phyloP scores from a whole-genome alignment of 2,113 vertebrate genomes.

The Oostethus manadensis region DNA sequence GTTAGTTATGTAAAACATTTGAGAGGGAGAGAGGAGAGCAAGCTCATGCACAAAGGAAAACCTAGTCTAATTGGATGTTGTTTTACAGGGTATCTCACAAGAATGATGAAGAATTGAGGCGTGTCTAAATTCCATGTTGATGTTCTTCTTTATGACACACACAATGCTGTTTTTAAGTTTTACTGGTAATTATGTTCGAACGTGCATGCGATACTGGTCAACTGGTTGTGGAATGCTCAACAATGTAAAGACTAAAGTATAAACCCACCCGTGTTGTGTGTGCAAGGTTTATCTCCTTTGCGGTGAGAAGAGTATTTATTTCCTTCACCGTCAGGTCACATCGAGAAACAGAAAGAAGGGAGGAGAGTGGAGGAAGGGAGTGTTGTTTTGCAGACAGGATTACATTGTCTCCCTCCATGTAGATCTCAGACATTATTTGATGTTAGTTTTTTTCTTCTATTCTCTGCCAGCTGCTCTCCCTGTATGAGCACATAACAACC shows the following conservation, averaged over 20 bases:
- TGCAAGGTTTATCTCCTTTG: slow-evolving; percentile 7
- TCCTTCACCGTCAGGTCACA: slow-evolving; percentile 30
- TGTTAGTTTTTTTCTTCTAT: slow-evolving; percentile 21
- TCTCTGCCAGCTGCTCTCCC: slow-evolving; percentile 15
- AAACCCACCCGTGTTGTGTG: too few relatives aligned
- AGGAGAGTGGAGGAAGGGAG: slow-evolving; percentile 15
- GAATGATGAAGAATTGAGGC: slow-evolving; percentile 6
- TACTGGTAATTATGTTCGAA: too few relatives aligned
- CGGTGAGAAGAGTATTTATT: slow-evolving; percentile 29
- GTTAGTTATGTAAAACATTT: slow-evolving; percentile 47
- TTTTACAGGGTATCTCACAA: slow-evolving; percentile 18
- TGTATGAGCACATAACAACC: slow-evolving; percentile 9
- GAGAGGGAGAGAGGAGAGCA: slow-evolving; percentile 4
- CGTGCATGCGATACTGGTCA: neutral
- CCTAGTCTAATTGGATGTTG: slow-evolving; percentile 12
- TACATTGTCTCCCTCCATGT: slow-evolving; percentile 51
- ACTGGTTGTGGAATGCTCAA: neutral
- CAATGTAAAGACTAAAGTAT: neutral
- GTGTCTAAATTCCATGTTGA: slow-evolving; percentile 19
- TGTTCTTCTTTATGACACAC: slow-evolving; percentile 20
- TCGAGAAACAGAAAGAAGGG: slow-evolving; percentile 19
- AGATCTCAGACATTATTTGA: slow-evolving; percentile 52
- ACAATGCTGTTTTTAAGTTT: neutral
- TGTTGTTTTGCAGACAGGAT: slow-evolving; percentile 61
- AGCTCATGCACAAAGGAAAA: slow-evolving; percentile 6